Base-by-base conservation (phyloP, 2,797 vertebrate species). In the Naso thynnoides region DNA sequence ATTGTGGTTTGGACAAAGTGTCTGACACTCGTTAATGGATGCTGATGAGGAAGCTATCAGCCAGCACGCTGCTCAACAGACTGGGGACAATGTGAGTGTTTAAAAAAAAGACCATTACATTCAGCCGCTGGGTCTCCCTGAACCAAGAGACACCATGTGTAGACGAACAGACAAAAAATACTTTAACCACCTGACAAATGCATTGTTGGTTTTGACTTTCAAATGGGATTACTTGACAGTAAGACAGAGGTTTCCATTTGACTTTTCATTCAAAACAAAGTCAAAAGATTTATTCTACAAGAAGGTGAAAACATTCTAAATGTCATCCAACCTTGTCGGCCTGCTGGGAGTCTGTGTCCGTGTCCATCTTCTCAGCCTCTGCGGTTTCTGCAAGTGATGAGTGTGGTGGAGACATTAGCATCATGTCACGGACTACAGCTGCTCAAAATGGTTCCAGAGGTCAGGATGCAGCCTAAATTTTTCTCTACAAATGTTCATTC, bases 361-460 rank as follows among this genome's bases (percentile, higher is more conserved):
- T 93, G 68, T 99, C 98, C 94, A 96, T 95, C 88, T 98, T 99
- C 72, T 98, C 97, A 0, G 96, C 88, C 80, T 99, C 97, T 57
- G 94, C n/a, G 6, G 93, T 87, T 88, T 98, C 98, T 97, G 89
- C 0, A 79, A 76, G 15, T 1, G 79, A 89, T 1, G 77, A 74
- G 13, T 1, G 80, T 2, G 18, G 63, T 1, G 27, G 31, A 60
- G 57, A 41, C 53, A 53, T 23, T 27, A 70, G n/a, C 11, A 15
- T 52, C 3, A 76, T 2, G 23, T 29, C 27, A 49, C 6, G 23
- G 15, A 45, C 21, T 36, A 11, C 54, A 52, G 45, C 33, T 6
- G 8, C 26, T 19, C 7, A 8, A 57, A 3, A 64, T 0, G 14
- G 4, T 38, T 26, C 11, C 15, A n/a, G 33, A 56, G 18, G 23